These are phyloP conservation scores for Pachymerium ferrugineum DNA, from an alignment of 2,888 invertebrate genomes.

Conservation along the genomic window DNA sequence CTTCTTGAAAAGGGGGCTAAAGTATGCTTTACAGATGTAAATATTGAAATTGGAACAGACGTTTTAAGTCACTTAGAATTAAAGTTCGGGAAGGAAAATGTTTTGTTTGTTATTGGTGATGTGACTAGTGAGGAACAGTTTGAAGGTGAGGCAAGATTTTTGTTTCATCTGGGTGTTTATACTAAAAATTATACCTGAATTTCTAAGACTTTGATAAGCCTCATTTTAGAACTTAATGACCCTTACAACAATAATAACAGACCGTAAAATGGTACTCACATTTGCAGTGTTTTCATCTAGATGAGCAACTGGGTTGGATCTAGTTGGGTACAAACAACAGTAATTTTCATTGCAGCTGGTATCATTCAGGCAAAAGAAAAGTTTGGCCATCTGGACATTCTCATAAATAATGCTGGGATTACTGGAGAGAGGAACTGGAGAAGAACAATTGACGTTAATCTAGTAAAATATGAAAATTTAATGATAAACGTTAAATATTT, in stretches of 20 bases:
- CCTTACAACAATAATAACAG: too few species aligned
- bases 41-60: not conserved
- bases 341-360: not conserved
- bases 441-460: not conserved
- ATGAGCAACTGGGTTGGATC: too few species aligned
- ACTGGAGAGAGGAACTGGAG: not conserved
- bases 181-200: too few species aligned
- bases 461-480: not conserved
- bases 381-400: constrained; percentile 7
- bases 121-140: not conserved
- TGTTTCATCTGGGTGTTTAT: not conserved
- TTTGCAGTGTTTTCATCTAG: too few species aligned
- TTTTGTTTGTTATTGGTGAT: not conserved
- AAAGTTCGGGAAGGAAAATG: not conserved
- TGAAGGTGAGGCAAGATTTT: not conserved
- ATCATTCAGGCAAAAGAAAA: not conserved
- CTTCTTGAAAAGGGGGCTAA: not conserved
- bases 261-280: too few species aligned
- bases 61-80: not conserved
- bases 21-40: not conserved
- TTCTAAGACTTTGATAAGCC: too few species aligned
- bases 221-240: too few species aligned
- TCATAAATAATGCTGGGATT: not conserved
- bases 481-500: not conserved
- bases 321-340: too few species aligned